Evolutionary conservation across 2,888 invertebrate species (phyloP), one percentile per base, ranked within the genome.

Genomic region (Trissolcus japonicus): DNA sequence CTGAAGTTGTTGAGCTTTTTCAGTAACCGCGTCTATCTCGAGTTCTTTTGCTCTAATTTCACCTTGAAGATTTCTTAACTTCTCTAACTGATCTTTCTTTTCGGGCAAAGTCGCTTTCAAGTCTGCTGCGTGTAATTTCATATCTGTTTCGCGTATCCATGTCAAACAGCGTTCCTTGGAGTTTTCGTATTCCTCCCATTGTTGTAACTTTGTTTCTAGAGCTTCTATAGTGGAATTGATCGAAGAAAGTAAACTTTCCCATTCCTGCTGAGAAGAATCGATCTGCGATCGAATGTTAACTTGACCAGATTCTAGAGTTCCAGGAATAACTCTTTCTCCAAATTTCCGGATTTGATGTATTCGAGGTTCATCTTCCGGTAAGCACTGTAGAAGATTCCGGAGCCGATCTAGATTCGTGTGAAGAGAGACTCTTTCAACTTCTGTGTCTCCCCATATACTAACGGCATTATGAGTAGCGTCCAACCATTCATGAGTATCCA

Each of bases 11-110:
- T 98, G 97, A 0, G 96, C 96, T 80, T 95, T 94, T 88, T 98
- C 98, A 19, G 96, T 96, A 0, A 98, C 95, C 62, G 95, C 94
- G 83, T 98, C 98, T 69, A 98, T 96, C 90, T 98, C 98, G 11
- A 97, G 90, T 89, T 97, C 97, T 85, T 96, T 96, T 2, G 96
- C 96, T 53, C 95, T 92, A 0, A 97, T 94, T 90, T 96, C 96
- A 55, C 96, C 96, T 90, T 97, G 97, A 29, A 96, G 88, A 25
- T 91, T 90, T 88, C 95, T 93, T 78, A 98, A 91, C 61, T 92
- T 91, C 80, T 96, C 96, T 55, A 97, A 91, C 83, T 97, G 97
- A 29, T 93, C 92, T 86, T 95, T 94, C 90, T 98, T 98, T 84
- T 96, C 95, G 3, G 92, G 90, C 50, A 96, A 91, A 7, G 94